These are phyloP conservation scores for Episyrphus balteatus DNA, from an alignment of 1,140 invertebrate genomes.

Conservation along the genomic window DNA sequence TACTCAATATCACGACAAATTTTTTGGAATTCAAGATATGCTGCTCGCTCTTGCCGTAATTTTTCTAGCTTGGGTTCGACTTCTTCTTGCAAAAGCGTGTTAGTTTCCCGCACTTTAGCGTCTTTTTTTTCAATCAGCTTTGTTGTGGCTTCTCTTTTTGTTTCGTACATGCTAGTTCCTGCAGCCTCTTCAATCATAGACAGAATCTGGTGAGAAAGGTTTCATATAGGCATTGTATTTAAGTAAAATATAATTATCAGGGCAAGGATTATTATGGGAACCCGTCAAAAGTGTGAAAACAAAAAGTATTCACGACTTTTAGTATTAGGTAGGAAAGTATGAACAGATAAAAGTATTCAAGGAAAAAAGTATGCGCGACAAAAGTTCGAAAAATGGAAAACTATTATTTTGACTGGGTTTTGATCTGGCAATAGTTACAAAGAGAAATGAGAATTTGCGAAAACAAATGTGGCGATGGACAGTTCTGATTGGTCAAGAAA, in stretches of 20 bases:
- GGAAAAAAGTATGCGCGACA: no score
- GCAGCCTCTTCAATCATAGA: conserved; percentile 99
- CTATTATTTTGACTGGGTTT: no score
- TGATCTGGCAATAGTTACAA: no score
- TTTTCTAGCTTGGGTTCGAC: conserved; percentile 79
- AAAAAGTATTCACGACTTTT: no score
- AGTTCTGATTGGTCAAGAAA: no score
- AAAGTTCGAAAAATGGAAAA: no score
- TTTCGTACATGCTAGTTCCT: conserved; percentile 95
- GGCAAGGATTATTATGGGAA: no score
- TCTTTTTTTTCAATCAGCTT: conserved; percentile 93
- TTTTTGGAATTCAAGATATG: conserved; percentile 84
- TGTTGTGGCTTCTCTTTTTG: conserved; percentile 78
- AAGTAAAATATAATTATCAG: neutral
- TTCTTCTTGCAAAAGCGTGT: conserved; percentile 73
- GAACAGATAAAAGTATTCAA: no score
- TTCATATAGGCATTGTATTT: neutral
- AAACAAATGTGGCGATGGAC: no score
- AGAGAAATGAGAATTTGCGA: no score
- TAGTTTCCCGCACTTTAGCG: conserved; percentile 76
- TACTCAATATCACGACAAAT: conserved; percentile 78
- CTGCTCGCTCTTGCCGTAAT: conserved; percentile 71
- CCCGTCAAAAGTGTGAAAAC: no score
- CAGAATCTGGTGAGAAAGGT: conserved; percentile 54
- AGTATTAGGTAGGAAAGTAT: no score